Base-by-base conservation (phyloP, 2,888 invertebrate species). In the Andrena hattorfiana region DNA sequence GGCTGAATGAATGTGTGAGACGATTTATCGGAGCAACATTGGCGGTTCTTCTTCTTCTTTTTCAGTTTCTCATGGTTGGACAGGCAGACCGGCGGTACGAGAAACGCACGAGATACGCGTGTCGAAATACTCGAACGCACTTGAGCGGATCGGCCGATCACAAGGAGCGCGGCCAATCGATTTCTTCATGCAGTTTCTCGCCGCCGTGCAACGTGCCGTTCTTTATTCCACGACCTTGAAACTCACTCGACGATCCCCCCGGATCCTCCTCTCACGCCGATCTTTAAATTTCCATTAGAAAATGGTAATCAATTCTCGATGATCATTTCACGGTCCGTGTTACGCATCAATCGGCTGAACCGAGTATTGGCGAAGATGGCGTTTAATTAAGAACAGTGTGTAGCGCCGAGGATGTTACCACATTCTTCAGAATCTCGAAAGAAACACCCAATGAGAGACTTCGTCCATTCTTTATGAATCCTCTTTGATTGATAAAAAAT, bases 121-220 rank as follows among this genome's bases (percentile, higher is more conserved):
- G 85, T 87, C 87, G 82, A 87, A 87, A 86, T 78, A 75, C 66
- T 49, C 82, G 87, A 86, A 87, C 87, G 87, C 87, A 84, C 80
- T 79, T 86, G 87, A 87, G 84, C 84, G 87, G 81, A 85, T 87
- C 87, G 87, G 59, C 73, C 76, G 83, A 86, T 87, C 87, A 77
- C 82, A 86, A 87, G 86, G 42, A 85, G 87, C 87, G 84, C 70
- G 56, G 68, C 87, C 77, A 87, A 87, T 87, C 79, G 87, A 87
- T 87, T 87, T 77, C 81, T 78, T 82, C 81, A 63, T 66, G 82
- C 82, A 54, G 56, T 77, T 85, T 76, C 86, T 71, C 80, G 73
- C 72, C 81, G 83, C 71, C 73, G 84, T 72, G 81, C 66, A 74
- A 80, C 67, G 30, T 60, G 79, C 70, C 48, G 77, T 87, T 83